Evolutionary conservation across 2,888 invertebrate species (phyloP).

Genomic region (Tenthredo notha): DNA sequence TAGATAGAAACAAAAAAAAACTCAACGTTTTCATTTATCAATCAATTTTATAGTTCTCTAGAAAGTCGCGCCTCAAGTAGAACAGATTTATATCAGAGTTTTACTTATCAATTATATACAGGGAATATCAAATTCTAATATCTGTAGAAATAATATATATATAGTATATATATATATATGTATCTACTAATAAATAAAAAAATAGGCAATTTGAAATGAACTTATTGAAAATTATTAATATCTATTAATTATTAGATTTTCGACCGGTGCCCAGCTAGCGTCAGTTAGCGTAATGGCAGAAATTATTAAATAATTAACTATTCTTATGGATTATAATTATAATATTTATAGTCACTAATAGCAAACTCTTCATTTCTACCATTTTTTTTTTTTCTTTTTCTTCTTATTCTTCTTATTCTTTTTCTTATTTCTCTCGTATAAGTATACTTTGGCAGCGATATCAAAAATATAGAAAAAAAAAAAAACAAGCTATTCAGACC

Average conservation of each 20-base stretch:
- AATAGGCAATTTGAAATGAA: slow-evolving; percentile 15
- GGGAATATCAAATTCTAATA: slow-evolving; percentile 40
- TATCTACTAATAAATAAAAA: slow-evolving; percentile 34
- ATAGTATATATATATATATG: background rate
- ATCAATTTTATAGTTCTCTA: background rate
- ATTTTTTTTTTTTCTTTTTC: slow-evolving; percentile 35
- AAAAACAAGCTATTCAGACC: background rate
- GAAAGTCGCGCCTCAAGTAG: background rate
- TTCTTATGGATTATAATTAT: slow-evolving; percentile 51
- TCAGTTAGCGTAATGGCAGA: slow-evolving; percentile 58
- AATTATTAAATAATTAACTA: slow-evolving; percentile 55
- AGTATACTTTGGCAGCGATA: slow-evolving; percentile 60
- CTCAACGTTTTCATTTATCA: background rate
- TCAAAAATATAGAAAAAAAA: background rate
- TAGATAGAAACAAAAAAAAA: background rate
- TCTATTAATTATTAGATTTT: slow-evolving; percentile 37
- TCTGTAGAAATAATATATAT: slow-evolving; percentile 5
- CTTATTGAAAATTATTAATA: slow-evolving; percentile 31
- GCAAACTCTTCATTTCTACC: slow-evolving; percentile 28
- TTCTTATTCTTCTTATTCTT: background rate
- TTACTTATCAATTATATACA: slow-evolving; percentile 30
- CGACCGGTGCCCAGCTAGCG: slow-evolving; percentile 52
- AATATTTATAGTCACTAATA: slow-evolving; percentile 27
- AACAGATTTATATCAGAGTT: background rate
- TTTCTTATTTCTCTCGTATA: slow-evolving; percentile 53